These are phyloP conservation scores for Sebastes miniatus DNA, from an alignment of 2,797 vertebrate species.

Conservation along the genomic window DNA sequence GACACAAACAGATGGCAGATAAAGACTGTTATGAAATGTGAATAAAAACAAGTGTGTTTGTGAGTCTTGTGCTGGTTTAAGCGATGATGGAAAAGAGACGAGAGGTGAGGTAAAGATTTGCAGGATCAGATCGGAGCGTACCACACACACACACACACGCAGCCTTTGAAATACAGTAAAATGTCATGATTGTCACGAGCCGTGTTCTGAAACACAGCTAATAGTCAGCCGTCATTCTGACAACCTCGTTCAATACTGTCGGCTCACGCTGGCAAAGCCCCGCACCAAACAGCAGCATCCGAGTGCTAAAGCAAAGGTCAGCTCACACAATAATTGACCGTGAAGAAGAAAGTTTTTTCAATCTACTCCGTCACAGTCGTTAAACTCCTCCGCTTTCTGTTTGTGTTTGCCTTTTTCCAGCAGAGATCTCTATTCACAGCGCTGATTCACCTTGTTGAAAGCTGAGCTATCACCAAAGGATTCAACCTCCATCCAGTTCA, in stretches of 20 bases:
- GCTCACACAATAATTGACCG: slow-evolving; percentile 16
- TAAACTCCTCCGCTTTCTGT: neutral
- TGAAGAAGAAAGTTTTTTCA: slow-evolving; percentile 10
- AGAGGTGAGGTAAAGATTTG: neutral
- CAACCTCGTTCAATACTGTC: slow-evolving; percentile 1
- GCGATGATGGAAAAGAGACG: neutral
- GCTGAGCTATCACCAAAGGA: neutral
- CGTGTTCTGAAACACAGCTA: neutral
- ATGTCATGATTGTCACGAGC: neutral
- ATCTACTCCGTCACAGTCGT: neutral
- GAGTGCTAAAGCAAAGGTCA: slow-evolving; percentile 39
- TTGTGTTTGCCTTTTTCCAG: neutral
- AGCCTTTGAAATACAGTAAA: neutral
- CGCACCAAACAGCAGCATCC: neutral
- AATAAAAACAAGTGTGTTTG: neutral
- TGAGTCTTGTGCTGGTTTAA: neutral
- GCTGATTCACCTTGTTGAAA: neutral
- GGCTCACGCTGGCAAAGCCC: neutral
- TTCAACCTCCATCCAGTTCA: neutral
- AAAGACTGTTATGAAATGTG: neutral
- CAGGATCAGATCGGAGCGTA: neutral
- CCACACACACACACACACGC: neutral
- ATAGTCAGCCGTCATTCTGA: neutral
- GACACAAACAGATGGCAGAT: slow-evolving; percentile 12
- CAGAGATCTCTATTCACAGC: neutral